phyloP scores from a whole-genome alignment of 2,888 invertebrate species.

The Phengaris arion region DNA sequence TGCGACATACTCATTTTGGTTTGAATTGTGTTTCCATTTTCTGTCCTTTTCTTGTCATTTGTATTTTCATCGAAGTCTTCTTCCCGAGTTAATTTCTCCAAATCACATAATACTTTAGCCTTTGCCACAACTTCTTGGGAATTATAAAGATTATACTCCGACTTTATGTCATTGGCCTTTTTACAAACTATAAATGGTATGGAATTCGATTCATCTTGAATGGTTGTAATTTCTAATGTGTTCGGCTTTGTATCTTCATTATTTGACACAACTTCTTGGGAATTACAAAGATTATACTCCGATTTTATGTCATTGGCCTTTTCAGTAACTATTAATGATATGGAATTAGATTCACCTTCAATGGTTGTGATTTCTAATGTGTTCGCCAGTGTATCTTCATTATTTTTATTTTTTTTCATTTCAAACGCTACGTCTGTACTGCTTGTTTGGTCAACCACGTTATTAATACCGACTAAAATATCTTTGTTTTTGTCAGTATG shows the following conservation, averaged over 20 bases:
- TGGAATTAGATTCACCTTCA: not conserved
- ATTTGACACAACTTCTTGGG: not conserved
- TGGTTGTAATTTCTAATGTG: not conserved
- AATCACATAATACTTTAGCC: not conserved
- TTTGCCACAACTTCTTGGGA: not conserved
- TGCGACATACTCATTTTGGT: not conserved
- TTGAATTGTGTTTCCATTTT: not conserved
- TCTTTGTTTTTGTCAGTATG: not conserved
- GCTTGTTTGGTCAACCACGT: not conserved
- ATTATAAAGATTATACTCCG: not conserved
- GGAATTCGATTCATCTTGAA: not conserved
- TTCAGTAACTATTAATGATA: not conserved
- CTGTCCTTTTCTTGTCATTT: not conserved
- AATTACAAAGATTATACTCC: not conserved
- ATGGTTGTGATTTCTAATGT: not conserved
- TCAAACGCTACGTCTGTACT: not conserved
- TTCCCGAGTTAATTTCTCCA: not conserved
- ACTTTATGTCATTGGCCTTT: not conserved
- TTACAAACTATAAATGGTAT: not conserved
- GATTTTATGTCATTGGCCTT: not conserved
- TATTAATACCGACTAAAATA: not conserved
- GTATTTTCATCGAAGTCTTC: not conserved
- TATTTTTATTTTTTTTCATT: constrained; percentile 7
- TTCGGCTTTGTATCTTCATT: not conserved
- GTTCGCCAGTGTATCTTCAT: not conserved